Conservation (phyloP, 2,113 vertebrate species). For the Hystrix brachyura region DNA sequence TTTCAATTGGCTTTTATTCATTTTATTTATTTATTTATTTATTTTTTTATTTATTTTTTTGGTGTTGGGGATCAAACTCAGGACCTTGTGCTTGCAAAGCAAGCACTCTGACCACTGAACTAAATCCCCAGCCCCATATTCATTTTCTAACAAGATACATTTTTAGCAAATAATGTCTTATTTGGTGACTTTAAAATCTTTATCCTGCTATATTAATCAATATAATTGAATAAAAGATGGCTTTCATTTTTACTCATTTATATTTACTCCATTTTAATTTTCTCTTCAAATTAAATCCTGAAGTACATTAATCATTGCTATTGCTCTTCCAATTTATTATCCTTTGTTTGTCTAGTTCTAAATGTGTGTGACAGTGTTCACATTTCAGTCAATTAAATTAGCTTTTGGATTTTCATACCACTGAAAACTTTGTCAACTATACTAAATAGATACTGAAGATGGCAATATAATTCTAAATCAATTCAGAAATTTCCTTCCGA, state of each 20-base stretch:
- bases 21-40: background rate
- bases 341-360: constrained; percentile 27
- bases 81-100: no score
- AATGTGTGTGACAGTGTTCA: background rate
- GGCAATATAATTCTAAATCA: constrained; percentile 56
- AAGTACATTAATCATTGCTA: background rate
- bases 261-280: constrained; percentile 36
- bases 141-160: background rate
- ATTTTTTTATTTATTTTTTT: no score
- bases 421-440: constrained; percentile 54
- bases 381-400: constrained; percentile 41
- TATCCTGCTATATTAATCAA: background rate
- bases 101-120: no score
- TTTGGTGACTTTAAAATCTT: background rate
- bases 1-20: background rate
- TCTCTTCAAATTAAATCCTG: background rate
- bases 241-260: constrained; percentile 41
- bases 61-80: no score
- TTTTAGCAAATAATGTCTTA: background rate
- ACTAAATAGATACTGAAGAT: background rate
- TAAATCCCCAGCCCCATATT: background rate
- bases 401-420: constrained; percentile 38
- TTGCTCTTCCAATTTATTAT: constrained; percentile 10
- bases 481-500: constrained; percentile 40
- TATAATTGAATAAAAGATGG: background rate